Conservation (phyloP, 2,888 invertebrate species). For the Tetragonisca angustula region DNA sequence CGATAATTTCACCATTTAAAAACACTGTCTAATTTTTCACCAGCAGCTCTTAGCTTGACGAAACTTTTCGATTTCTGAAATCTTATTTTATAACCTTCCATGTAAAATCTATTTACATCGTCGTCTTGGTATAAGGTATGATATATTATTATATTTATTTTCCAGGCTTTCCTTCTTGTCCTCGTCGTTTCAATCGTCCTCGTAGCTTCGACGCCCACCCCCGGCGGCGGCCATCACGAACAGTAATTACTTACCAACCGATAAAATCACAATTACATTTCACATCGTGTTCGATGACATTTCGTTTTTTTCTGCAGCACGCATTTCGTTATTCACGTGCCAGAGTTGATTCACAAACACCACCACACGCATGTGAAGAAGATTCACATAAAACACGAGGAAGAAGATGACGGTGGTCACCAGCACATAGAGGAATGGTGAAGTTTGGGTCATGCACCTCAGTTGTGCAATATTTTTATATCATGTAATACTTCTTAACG, state of each 20-base stretch:
- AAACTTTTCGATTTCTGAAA: background rate
- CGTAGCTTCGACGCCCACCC: conserved; percentile 62
- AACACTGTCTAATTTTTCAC: conserved; percentile 32
- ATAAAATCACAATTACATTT: background rate
- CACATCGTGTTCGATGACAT: background rate
- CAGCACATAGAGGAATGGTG: conserved; percentile 63
- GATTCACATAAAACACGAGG: conserved; percentile 66
- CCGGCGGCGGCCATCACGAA: conserved; percentile 63
- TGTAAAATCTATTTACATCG: background rate
- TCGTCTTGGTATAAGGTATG: background rate
- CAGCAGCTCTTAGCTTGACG: conserved; percentile 16
- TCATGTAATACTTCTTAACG: background rate
- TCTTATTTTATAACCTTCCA: background rate
- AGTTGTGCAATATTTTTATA: background rate
- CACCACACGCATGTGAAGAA: conserved; percentile 79
- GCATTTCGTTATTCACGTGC: conserved; percentile 79
- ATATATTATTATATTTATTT: conserved; percentile 5
- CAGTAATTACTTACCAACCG: conserved; percentile 67
- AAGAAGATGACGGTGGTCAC: conserved; percentile 59
- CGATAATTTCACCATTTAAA: conserved; percentile 35
- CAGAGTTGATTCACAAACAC: conserved; percentile 77
- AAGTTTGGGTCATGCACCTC: background rate
- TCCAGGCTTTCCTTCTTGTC: conserved; percentile 65
- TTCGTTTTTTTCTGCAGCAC: conserved; percentile 72
- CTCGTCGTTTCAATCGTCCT: conserved; percentile 59